Base-by-base conservation (phyloP, 2,888 invertebrate genomes). In the Agrochola circellaris region DNA sequence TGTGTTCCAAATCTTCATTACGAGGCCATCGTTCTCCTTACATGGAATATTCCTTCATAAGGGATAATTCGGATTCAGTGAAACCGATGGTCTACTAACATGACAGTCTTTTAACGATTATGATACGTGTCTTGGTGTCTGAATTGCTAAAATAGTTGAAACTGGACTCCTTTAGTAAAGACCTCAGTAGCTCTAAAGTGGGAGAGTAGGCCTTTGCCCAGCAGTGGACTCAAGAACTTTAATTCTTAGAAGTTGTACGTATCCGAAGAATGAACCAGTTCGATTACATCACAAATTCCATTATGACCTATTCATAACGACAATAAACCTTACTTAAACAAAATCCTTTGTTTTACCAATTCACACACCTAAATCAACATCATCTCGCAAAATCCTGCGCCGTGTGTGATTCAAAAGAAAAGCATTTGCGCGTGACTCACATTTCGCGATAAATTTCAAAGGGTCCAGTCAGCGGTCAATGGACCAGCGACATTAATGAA, bases 361-460 rank as follows among this genome's bases (percentile, higher is more conserved):
- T 60, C 73, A 60, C 64, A 79, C 70, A 75, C 75, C 69, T 73
- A 78, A 84, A 60, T 65, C 70, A 65, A 66, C 75, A 78, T 74
- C 75, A 75, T 82, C 81, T 86, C 56, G 23, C 60, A 77, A 73
- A 83, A 82, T 82, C 78, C 84, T 81, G 69, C 64, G 20, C 72
- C 77, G 72, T 75, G 83, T 69, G 83, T 94, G 94, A 94, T 91
- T 95, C 95, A 95, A 93, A 93, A 91, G 92, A 90, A 91, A 93
- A 91, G 90, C 91, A 95, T 94, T 93, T 91, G 89, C 83, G 74
- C 78, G 79, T 95, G 95, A 95, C 82, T 95, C 95, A 95, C 87
- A 89, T 87, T 92, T 91, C 89, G 91, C 92, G 93, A 93, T 93
- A 91, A 89, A 88, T 90, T 89, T 89, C 89, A 86, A 89, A 90